Evolutionary conservation across 2,113 vertebrate genomes (phyloP).

Genomic region (Motacilla alba): DNA sequence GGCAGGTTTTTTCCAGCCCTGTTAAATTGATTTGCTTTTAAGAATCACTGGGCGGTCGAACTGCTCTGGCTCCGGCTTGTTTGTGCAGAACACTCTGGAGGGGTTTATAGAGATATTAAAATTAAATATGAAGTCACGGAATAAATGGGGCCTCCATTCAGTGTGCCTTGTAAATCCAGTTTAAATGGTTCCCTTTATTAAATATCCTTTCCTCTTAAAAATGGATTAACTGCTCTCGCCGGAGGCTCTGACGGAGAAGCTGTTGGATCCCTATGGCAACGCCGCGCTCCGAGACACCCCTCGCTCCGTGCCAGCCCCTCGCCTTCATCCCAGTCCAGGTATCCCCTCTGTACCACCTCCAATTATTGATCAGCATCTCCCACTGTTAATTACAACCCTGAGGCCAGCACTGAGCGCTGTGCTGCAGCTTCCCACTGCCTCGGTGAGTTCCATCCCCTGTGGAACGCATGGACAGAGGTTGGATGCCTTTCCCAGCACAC

Average conservation of each 20-base stretch:
- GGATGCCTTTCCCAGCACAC: fast-evolving
- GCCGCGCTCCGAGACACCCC: fast-evolving
- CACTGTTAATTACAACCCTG: fast-evolving
- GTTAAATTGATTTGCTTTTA: not conserved
- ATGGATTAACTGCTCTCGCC: conserved; percentile 20
- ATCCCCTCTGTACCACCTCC: fast-evolving
- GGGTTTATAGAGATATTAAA: conserved; percentile 17
- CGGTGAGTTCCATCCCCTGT: fast-evolving
- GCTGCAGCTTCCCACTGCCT: fast-evolving
- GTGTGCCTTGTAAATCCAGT: conserved; percentile 17
- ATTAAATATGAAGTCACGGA: not conserved
- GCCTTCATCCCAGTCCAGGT: fast-evolving
- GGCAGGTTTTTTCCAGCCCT: not conserved
- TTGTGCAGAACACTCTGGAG: not conserved
- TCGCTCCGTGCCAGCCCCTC: fast-evolving
- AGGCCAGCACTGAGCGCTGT: fast-evolving
- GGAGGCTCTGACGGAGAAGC: not conserved
- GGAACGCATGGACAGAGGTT: fast-evolving
- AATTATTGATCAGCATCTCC: not conserved
- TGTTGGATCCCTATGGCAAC: not conserved
- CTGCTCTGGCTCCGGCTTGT: not conserved
- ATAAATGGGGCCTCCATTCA: conserved; percentile 1
- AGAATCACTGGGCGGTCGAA: not conserved
- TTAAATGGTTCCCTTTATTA: conserved; percentile 58
- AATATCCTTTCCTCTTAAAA: conserved; percentile 51